Conservation (phyloP, 2,888 invertebrate species). For the Drosophila robusta region DNA sequence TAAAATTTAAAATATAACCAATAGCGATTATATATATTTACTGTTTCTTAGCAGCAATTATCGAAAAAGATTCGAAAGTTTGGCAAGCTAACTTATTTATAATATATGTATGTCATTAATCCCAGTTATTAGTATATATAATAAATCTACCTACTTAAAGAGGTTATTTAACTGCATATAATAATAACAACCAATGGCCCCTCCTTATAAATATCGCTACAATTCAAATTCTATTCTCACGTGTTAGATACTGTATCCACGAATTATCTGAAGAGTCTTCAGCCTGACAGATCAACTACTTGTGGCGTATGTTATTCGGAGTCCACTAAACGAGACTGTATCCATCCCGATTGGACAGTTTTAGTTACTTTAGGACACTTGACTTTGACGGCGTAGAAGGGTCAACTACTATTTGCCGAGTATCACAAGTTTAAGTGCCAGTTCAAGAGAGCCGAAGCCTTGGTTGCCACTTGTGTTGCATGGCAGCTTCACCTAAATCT, state of each 20-base stretch:
- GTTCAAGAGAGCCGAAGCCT: neutral
- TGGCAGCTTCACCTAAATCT: slow-evolving; percentile 39
- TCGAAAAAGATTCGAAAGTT: too few species aligned
- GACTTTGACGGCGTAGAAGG: slow-evolving; percentile 7
- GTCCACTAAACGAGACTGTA: neutral
- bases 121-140: too few species aligned
- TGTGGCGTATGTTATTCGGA: neutral
- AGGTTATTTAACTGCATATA: too few species aligned
- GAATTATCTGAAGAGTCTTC: slow-evolving; percentile 3
- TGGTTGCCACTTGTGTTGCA: slow-evolving; percentile 21
- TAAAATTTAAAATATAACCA: too few species aligned
- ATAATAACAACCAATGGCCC: too few species aligned
- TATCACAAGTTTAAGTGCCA: slow-evolving; percentile 16
- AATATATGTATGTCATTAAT: too few species aligned
- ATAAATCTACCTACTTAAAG: too few species aligned
- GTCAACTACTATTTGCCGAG: slow-evolving; percentile 4
- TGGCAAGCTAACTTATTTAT: too few species aligned
- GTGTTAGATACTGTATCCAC: neutral
- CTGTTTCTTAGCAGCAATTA: too few species aligned
- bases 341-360: neutral
- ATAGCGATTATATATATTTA: too few species aligned
- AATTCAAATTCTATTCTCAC: too few species aligned
- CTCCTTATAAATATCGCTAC: too few species aligned
- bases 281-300: slow-evolving; percentile 3
- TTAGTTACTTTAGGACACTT: slow-evolving; percentile 12